These are phyloP conservation scores for Zelostemma sp. DNA, from an alignment of 1,140 invertebrate species.

Conservation along the genomic window DNA sequence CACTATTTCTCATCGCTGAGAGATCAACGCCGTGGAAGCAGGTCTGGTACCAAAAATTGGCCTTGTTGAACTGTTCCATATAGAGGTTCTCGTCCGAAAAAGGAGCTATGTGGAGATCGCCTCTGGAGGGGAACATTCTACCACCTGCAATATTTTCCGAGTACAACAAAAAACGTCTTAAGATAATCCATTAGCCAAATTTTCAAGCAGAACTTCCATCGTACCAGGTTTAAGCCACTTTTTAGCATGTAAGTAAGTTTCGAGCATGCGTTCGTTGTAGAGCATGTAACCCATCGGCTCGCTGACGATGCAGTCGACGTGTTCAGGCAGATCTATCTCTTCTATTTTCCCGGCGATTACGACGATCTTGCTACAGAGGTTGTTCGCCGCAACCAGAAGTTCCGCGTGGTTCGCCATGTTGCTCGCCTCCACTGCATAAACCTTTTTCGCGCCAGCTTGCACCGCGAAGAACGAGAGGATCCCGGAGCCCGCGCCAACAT, in stretches of 20 bases:
- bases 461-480: conserved; percentile 99
- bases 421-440: conserved; percentile 98
- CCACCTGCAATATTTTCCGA: conserved; percentile 74
- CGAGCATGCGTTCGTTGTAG: conserved; percentile 99
- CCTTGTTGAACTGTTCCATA: conserved; percentile 98
- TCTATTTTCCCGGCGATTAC: conserved; percentile 99
- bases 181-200: too few species aligned
- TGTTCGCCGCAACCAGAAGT: conserved; percentile 91
- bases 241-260: conserved; percentile 98
- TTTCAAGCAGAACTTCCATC: too few species aligned
- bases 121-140: conserved; percentile 96
- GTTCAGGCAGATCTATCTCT: conserved; percentile 95
- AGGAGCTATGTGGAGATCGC: conserved; percentile 97
- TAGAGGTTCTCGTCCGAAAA: conserved; percentile 98
- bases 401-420: conserved; percentile 98
- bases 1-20: conserved; percentile 88
- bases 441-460: conserved; percentile 96
- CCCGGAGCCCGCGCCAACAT: conserved; percentile 90
- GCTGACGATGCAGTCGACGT: conserved; percentile 97
- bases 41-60: conserved; percentile 99
- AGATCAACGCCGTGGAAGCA: conserved; percentile 99
- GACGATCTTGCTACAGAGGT: conserved; percentile 86
- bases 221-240: conserved; percentile 69
- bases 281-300: conserved; percentile 99
- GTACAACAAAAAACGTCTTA: too few species aligned